Base-by-base conservation (phyloP, 2,113 vertebrate genomes). In the Crypturellus undulatus region DNA sequence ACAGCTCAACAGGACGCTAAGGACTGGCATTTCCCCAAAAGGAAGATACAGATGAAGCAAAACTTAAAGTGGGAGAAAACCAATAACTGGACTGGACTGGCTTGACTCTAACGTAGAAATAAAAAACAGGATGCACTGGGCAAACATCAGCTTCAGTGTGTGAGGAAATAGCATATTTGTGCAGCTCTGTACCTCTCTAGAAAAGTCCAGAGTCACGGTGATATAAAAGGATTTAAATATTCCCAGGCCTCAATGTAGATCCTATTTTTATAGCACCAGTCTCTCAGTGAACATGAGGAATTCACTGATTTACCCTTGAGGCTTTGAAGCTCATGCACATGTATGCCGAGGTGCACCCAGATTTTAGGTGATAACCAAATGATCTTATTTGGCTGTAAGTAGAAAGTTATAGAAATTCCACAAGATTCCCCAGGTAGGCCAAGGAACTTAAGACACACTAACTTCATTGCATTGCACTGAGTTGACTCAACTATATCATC, bases 301-400 rank as follows among this genome's bases (percentile, higher is more conserved):
- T 42, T 73, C 26, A 34, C 20, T 62, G 22, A 40, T 56, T 68
- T 82, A 51, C 6, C 21, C 36, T 22, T 38, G 16, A 28, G 45
- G 13, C 25, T 20, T 8, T 59, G 20, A 63, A 83, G 11, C 51
- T 45, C 72, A 34, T 38, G 26, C 25, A 56, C 0, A 0, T 5
- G 3, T 71, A 58, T 83, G 10, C 40, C 38, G 73, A 69, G 82
- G 58, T 63, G 4, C 7, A 45, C 10, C 5, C 60, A 63, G 36
- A 83, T 43, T 17, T 10, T 63, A 2, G 19, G 22, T 58, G 47
- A 43, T 14, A 78, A 72, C 45, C 45, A 47, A 47, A 47, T 47
- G 19, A 47, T 14, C 22, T 43, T 51, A 14, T 28, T 54, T 54
- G 52, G 52, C 52, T 54, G 52, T 54, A 28, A 26, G 14, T 54